Percentiles rank a stretch among this genome's conserved stretches.
These are phyloP conservation scores for Chaetops frenatus DNA, from an alignment of 2,113 vertebrate species.

Conservation along the genomic window DNA sequence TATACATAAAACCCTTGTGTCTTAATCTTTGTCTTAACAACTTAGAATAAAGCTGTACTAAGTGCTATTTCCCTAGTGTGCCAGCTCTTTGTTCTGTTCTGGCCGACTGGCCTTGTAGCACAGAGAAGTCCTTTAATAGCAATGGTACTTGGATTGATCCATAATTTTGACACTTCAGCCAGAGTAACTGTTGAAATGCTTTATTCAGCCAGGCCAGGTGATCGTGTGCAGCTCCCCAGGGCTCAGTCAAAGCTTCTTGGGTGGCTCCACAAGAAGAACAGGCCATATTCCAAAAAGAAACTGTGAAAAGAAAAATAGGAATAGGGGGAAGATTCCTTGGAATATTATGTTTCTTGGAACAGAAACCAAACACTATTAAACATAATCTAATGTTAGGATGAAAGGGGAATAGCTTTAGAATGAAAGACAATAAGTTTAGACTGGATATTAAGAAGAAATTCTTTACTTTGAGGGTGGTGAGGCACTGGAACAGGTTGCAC, in stretches of 20 bases:
- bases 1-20: conserved; percentile 48
- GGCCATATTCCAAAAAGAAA: conserved; percentile 94
- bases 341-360: neutral
- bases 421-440: neutral
- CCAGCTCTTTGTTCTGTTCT: neutral
- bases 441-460: neutral
- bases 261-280: conserved; percentile 83
- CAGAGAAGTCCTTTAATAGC: neutral
- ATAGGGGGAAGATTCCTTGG: conserved; percentile 1
- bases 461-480: neutral
- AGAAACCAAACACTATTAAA: neutral
- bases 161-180: neutral
- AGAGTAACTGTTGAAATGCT: neutral
- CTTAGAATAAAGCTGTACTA: conserved; percentile 44
- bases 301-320: conserved; percentile 66
- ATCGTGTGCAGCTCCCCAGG: neutral
- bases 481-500: neutral
- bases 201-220: conserved; percentile 10
- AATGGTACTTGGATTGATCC: neutral
- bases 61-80: neutral
- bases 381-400: neutral
- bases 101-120: neutral
- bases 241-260: conserved; percentile 80
- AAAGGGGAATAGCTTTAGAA: neutral
- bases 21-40: conserved; percentile 36